Percentiles rank a stretch among this genome's conserved stretches.
Evolutionary conservation across 2,797 vertebrate genomes (phyloP).

Genomic region (Propithecus deckenii): DNA sequence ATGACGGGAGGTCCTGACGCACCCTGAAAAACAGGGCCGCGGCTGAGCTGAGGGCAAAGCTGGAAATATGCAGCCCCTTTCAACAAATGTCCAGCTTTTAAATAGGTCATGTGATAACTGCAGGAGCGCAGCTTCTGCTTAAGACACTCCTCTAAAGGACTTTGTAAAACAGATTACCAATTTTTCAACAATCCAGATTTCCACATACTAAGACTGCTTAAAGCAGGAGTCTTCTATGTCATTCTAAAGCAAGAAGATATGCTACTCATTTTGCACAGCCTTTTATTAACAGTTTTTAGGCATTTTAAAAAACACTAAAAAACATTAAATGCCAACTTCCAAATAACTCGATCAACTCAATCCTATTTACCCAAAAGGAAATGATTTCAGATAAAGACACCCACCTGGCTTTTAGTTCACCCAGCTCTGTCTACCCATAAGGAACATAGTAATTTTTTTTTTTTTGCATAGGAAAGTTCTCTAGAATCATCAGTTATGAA

Average conservation of each 20-base stretch:
- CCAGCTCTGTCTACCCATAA: neutral
- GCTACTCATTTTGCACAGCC: neutral
- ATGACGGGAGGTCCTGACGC: no score
- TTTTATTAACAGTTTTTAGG: neutral
- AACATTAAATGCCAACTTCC: neutral
- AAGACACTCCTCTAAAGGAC: neutral
- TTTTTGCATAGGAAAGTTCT: neutral
- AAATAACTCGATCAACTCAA: neutral
- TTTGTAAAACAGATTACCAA: neutral
- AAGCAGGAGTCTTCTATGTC: neutral
- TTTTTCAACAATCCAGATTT: neutral
- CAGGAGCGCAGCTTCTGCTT: neutral
- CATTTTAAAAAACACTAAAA: neutral
- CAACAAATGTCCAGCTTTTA: neutral
- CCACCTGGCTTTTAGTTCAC: neutral
- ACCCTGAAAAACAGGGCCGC: neutral
- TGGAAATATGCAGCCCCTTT: neutral
- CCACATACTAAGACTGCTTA: neutral
- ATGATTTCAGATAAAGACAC: constrained; percentile 31
- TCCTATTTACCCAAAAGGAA: neutral
- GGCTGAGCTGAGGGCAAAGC: neutral
- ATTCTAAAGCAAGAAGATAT: neutral
- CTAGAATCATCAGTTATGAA: neutral
- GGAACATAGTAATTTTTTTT: neutral
- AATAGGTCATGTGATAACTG: neutral